Percentiles rank a stretch among this genome's conserved stretches.
phyloP scores from a whole-genome alignment of 2,113 vertebrate genomes.

The Urocolius indicus region DNA sequence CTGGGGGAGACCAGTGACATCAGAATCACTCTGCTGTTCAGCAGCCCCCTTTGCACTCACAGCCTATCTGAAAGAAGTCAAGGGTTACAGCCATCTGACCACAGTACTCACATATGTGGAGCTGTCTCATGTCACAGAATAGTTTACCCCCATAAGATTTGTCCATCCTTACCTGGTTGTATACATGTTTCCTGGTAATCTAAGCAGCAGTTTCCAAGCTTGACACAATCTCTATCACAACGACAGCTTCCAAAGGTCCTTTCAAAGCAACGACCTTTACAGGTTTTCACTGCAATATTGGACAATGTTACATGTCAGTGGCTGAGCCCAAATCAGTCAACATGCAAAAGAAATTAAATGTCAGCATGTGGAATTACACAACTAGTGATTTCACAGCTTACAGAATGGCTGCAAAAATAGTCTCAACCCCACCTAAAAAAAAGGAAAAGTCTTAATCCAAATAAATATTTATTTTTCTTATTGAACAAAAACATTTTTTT shows the following conservation, averaged over 20 bases:
- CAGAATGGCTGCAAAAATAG: not conserved
- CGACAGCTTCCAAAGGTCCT: constrained; percentile 84
- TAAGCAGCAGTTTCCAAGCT: constrained; percentile 83
- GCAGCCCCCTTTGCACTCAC: not conserved
- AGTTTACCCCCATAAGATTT: not conserved
- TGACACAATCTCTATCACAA: constrained; percentile 79
- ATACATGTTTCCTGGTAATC: constrained; percentile 81
- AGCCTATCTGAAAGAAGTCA: not conserved
- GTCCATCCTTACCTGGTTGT: constrained; percentile 74
- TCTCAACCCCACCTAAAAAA: not conserved
- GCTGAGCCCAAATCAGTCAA: not conserved
- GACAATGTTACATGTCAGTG: constrained; percentile 5
- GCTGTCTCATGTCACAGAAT: not conserved
- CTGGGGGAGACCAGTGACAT: not conserved
- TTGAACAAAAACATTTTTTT: not conserved
- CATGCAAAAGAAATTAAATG: not conserved
- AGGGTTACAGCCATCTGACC: not conserved
- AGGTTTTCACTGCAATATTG: constrained; percentile 81
- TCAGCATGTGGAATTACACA: not conserved
- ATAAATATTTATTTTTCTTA: not conserved
- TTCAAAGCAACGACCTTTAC: constrained; percentile 84
- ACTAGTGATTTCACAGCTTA: not conserved
- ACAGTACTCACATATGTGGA: rapidly evolving
- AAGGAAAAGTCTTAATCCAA: not conserved
- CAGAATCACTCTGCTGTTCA: not conserved